phyloP scores from a whole-genome alignment of 2,113 vertebrate genomes.

The Vombatus ursinus region DNA sequence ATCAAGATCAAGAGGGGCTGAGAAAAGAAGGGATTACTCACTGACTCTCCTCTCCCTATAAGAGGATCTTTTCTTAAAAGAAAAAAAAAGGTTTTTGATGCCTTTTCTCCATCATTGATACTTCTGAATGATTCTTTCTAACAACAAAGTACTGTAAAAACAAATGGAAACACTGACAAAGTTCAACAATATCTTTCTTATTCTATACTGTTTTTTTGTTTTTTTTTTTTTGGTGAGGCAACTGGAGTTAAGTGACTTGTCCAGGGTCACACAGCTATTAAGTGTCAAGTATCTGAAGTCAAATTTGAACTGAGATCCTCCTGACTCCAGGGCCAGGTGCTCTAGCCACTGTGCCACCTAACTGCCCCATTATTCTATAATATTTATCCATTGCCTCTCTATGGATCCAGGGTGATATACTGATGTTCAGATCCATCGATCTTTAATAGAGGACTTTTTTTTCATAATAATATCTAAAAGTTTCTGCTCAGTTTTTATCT shows the following conservation, averaged over 20 bases:
- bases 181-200: neutral
- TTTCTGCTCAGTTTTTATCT: slow-evolving; percentile 32
- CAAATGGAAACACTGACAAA: neutral
- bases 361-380: neutral
- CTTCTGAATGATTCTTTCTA: neutral
- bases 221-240: too few species aligned
- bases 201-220: neutral
- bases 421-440: neutral
- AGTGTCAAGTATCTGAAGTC: too few species aligned
- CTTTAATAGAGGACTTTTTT: neutral
- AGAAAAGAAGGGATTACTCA: too few species aligned
- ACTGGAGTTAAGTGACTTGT: too few species aligned
- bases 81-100: neutral
- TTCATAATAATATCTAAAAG: neutral
- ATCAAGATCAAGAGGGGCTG: neutral
- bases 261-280: too few species aligned
- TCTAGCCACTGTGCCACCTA: too few species aligned
- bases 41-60: rapidly evolving
- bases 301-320: too few species aligned
- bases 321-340: too few species aligned
- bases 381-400: neutral
- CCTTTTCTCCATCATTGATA: neutral
- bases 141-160: neutral
- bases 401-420: neutral
- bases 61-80: neutral